Conservation (phyloP, 2,113 vertebrate species). For the Pomatostomus ruficeps region DNA sequence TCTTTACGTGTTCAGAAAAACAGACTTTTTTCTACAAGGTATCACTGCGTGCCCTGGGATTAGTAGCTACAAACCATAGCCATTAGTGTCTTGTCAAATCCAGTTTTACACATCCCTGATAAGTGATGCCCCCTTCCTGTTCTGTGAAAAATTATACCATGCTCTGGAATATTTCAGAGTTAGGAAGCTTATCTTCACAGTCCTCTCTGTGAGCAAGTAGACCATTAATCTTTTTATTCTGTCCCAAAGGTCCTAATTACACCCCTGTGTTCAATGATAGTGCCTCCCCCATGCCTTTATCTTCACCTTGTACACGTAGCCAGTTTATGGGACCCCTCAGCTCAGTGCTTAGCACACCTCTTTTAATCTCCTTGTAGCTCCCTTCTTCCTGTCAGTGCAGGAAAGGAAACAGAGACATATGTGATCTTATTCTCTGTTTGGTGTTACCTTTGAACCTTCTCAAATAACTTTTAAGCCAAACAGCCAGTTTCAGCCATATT, state of each 20-base stretch:
- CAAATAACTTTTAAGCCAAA: neutral
- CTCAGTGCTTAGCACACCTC: neutral
- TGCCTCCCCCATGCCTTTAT: neutral
- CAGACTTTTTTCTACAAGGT: neutral
- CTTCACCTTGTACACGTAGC: neutral
- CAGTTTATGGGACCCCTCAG: neutral
- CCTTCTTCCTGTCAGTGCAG: neutral
- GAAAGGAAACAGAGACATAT: neutral
- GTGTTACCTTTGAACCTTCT: neutral
- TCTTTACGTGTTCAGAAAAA: neutral
- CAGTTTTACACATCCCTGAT: neutral
- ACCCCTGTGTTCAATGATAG: rapidly evolving
- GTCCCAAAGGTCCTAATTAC: neutral
- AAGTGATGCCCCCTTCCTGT: neutral
- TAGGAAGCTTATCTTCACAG: neutral
- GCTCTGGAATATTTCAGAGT: neutral
- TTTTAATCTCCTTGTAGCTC: neutral
- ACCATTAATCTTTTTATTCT: neutral
- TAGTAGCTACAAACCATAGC: neutral
- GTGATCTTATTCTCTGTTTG: neutral
- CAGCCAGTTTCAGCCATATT: neutral
- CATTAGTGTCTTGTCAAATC: neutral
- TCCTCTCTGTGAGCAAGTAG: neutral
- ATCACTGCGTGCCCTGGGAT: neutral
- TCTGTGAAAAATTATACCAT: neutral